Base-by-base conservation (phyloP, 64 coral and sea anemone genomes). In the Montipora foliosa region DNA sequence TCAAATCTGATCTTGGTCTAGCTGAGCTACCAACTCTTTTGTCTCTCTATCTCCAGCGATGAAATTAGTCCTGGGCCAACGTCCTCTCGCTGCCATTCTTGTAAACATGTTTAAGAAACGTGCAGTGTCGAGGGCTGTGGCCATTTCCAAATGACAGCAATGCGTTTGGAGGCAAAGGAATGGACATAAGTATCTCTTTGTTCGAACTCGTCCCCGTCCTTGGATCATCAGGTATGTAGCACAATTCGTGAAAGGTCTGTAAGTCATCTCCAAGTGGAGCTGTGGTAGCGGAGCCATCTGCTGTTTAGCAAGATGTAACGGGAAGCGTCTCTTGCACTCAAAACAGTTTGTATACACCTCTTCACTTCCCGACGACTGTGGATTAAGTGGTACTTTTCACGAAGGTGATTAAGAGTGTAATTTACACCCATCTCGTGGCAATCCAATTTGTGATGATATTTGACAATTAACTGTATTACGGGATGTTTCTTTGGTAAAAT, bases 341-440 rank as follows among this genome's bases (percentile, higher is more conserved):
- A n/a, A 44, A 76, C 90, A 92, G 19, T 92, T 29, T 57, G 58
- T 64, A 45, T 24, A 13, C 47, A 74, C 67, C 22, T 53, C 82
- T 93, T 87, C 9, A 93, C 82, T 64, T 83, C 66, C 49, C 83
- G 60, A 21, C 49, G 62, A 45, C 81, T 71, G 48, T 93, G 91
- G 87, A 93, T 77, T 37, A 93, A 81, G 10, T 45, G 61, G 67
- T 95, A 91, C 68, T 82, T 86, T 62, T 91, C 72, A 45, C 89
- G 80, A 21, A 95, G 76, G 44, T 95, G 82, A 71, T 91, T 91
- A 19, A 95, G 13, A 12, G 94, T 91, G 64, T 84, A 91, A 19
- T 95, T 95, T 4, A 91, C 83, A 62, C 94, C 94, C 89, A 91
- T 91, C 47, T 79, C 66, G 59, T 87, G 93, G 14, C 86, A 75